Base-by-base conservation (phyloP, 2,888 invertebrate species). In the Acronicta alni region DNA sequence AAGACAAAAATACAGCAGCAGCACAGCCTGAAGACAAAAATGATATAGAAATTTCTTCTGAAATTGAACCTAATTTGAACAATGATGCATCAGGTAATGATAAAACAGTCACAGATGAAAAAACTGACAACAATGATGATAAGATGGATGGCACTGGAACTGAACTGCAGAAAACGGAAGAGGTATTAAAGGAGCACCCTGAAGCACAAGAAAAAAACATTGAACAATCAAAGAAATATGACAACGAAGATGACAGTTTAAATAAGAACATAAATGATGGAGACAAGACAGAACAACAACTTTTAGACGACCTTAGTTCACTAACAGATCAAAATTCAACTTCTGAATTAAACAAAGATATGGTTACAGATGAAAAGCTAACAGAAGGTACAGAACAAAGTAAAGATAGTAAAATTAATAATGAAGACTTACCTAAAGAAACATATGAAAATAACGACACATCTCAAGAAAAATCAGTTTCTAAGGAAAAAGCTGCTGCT, bases 261-360 rank as follows among this genome's bases (percentile, higher is more conserved):
- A 17, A 18, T 44, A 26, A 58, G 20, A 47, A 30, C 30, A 39
- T 37, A 44, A 51, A 38, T 30, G 39, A 56, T 5, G 37, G 9
- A 12, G 67, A 53, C 39, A 52, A 23, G 48, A 62, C 57, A 0
- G 72, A 75, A 41, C 53, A 58, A 45, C 51, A 73, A 30, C 48
- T 65, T 47, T 10, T 69, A 18, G 56, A 55, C 7, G 65, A 71
- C 9, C 47, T 55, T 26, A 60, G 43, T 43, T 38, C 35, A 26
- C 45, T 53, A 16, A 69, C 65, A 41, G 41, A 47, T 43, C 65
- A 59, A 12, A 73, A 54, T 18, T 14, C 41, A 45, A 10, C 23
- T 20, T 23, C 49, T 39, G 43, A 52, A 12, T 38, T 58, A 46
- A 51, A 44, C 32, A 15, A 35, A 23, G 46, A 23, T 12, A 30